Evolutionary conservation across 2,888 invertebrate genomes (phyloP).

Genomic region (Ectobius pallidus): DNA sequence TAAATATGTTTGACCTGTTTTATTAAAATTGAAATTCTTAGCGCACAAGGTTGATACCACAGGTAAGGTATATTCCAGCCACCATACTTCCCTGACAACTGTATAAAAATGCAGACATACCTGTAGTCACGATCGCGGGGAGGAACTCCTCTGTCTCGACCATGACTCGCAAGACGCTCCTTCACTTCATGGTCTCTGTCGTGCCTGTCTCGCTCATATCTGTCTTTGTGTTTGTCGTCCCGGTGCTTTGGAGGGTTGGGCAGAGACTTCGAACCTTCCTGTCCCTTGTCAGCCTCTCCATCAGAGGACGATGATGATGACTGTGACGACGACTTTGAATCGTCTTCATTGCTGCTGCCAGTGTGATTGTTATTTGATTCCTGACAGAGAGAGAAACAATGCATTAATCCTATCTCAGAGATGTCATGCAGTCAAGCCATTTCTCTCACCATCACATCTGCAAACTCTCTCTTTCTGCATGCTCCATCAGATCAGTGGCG

Average conservation of each 20-base stretch:
- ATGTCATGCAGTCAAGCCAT: no score
- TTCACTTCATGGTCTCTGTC: slow-evolving; percentile 10
- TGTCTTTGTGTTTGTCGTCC: background rate
- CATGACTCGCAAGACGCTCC: background rate
- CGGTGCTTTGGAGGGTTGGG: no score
- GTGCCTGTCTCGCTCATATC: background rate
- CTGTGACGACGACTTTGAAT: background rate
- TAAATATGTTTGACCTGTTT: no score
- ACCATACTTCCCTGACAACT: no score
- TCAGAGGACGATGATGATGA: slow-evolving; percentile 25
- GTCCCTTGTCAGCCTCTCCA: no score
- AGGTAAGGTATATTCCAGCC: no score
- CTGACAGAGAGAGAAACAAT: slow-evolving; percentile 35
- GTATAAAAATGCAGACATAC: background rate
- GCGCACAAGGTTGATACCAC: no score
- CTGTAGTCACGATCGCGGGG: background rate
- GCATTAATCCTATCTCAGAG: slow-evolving; percentile 35
- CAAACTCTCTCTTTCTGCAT: background rate
- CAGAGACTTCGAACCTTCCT: no score
- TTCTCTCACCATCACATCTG: no score
- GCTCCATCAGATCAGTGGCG: no score
- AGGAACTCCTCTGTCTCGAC: background rate
- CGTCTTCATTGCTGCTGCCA: slow-evolving; percentile 27
- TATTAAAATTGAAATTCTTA: no score
- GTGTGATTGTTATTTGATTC: slow-evolving; percentile 39